These are phyloP conservation scores for Mythimna albipuncta DNA, from an alignment of 2,888 invertebrate genomes.

Conservation along the genomic window DNA sequence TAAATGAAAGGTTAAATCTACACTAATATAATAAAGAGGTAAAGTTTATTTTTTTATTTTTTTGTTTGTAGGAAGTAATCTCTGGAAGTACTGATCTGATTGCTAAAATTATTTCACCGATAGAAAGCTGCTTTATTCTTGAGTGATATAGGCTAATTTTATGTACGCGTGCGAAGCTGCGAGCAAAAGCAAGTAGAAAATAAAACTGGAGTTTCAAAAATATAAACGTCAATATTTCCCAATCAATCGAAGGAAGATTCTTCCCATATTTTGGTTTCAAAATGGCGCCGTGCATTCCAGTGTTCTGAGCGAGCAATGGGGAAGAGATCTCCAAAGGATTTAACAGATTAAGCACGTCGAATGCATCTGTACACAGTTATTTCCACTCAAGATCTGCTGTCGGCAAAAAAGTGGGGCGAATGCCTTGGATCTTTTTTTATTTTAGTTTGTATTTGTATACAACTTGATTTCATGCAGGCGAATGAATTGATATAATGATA, in stretches of 20 bases:
- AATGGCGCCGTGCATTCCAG: slow-evolving; percentile 44
- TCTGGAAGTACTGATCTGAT: too few species aligned
- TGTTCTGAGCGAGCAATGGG: slow-evolving; percentile 35
- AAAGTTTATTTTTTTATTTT: too few species aligned
- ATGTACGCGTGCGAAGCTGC: too few species aligned
- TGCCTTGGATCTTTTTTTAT: slow-evolving; percentile 27
- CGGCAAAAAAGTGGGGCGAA: slow-evolving; percentile 45
- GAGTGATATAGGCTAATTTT: too few species aligned
- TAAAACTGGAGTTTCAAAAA: too few species aligned
- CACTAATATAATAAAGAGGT: too few species aligned
- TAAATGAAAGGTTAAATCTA: too few species aligned
- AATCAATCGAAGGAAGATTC: slow-evolving; percentile 15
- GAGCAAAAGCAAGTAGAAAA: too few species aligned
- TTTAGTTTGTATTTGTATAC: not conserved
- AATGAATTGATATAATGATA: not conserved
- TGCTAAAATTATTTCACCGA: too few species aligned
- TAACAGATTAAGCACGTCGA: slow-evolving; percentile 83
- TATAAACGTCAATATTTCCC: slow-evolving; percentile 7
- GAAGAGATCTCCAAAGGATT: slow-evolving; percentile 75
- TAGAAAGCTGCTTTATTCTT: too few species aligned
- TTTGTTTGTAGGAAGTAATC: too few species aligned
- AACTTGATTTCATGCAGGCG: slow-evolving; percentile 14
- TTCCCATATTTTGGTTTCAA: slow-evolving; percentile 42
- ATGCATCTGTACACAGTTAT: slow-evolving; percentile 79
- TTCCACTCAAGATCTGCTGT: slow-evolving; percentile 63